Evolutionary conservation across 2,888 invertebrate species (phyloP).

Genomic region (Invenusta paracnida): DNA sequence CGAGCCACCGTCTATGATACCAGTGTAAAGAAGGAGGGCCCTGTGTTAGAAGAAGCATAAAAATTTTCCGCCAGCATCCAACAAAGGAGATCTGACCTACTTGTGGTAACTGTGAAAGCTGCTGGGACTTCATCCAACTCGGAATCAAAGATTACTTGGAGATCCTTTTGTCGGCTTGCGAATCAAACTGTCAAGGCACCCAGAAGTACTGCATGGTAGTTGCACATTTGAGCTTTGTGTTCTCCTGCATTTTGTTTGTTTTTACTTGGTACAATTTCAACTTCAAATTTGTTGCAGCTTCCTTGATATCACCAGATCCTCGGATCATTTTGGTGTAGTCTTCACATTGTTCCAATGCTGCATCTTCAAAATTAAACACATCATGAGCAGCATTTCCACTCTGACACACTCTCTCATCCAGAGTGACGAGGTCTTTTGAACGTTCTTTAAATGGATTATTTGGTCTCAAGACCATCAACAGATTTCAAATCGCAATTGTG

Average conservation of each 20-base stretch:
- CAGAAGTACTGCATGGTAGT: neutral
- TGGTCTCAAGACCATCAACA: slow-evolving; percentile 26
- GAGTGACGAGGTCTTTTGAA: slow-evolving; percentile 18
- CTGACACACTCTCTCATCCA: slow-evolving; percentile 21
- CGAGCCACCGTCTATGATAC: too few relatives aligned
- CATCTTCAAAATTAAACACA: slow-evolving; percentile 21
- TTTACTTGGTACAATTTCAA: neutral
- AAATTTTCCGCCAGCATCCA: neutral
- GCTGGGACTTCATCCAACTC: neutral
- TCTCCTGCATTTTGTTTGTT: neutral
- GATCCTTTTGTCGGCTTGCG: neutral
- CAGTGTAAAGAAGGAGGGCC: neutral
- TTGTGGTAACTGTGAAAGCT: neutral
- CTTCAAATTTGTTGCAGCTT: neutral
- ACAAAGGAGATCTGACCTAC: neutral
- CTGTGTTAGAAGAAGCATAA: neutral
- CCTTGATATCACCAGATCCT: neutral
- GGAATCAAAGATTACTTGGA: neutral
- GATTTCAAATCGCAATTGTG: slow-evolving; percentile 11
- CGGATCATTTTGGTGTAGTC: slow-evolving; percentile 18
- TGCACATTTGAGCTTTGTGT: neutral
- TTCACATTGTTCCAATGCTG: slow-evolving; percentile 18
- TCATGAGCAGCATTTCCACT: slow-evolving; percentile 11
- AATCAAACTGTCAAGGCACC: neutral
- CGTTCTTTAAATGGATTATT: slow-evolving; percentile 29